Conservation (phyloP, 1,140 invertebrate genomes). For the Polypedilum vanderplanki region DNA sequence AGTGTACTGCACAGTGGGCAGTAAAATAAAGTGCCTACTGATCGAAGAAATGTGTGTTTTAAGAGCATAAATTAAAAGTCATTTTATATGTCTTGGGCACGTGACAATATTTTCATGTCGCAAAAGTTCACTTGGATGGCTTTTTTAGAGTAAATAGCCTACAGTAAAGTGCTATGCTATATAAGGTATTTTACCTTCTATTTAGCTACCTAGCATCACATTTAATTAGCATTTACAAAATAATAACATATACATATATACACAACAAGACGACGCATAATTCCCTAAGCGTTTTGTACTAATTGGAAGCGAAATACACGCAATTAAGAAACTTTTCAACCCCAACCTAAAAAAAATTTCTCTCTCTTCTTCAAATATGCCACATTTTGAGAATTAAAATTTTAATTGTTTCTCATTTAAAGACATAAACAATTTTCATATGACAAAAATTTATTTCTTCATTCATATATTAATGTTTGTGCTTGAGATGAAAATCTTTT, state of each 20-base stretch:
- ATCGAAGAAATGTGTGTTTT: constrained; percentile 6
- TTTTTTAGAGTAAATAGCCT: neutral
- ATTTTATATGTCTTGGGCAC: neutral
- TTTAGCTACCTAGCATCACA: neutral
- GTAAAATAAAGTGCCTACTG: neutral
- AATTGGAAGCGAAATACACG: constrained; percentile 11
- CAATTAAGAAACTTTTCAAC: neutral
- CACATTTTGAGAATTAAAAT: neutral
- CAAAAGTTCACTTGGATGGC: neutral
- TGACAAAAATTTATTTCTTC: no score
- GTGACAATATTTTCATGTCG: constrained; percentile 27
- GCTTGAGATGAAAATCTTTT: no score
- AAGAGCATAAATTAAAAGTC: neutral
- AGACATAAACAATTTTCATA: constrained; percentile 4
- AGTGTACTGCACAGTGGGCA: neutral
- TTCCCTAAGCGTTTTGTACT: neutral
- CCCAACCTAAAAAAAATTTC: neutral
- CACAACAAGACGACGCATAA: neutral
- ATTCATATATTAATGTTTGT: no score
- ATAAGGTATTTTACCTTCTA: neutral
- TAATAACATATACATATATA: no score
- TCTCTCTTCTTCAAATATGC: neutral
- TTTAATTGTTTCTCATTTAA: constrained; percentile 1
- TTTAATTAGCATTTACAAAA: constrained; percentile 7
- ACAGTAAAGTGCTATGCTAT: neutral